Percentiles rank a stretch among this genome's conserved stretches.
phyloP scores from a whole-genome alignment of 1,140 invertebrate genomes.

The Papilio xuthus region DNA sequence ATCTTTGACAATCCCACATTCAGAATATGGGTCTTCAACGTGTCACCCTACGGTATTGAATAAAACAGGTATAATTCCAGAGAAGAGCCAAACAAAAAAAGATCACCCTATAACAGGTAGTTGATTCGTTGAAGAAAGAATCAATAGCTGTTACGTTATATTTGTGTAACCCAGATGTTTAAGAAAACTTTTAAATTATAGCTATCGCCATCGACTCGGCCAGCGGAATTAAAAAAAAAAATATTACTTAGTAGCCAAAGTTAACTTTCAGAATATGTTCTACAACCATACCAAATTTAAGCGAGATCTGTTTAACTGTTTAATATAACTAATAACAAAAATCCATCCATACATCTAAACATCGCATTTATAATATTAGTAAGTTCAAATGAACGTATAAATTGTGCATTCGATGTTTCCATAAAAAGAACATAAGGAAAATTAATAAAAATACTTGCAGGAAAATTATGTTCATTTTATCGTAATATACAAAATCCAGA shows the following conservation, averaged over 20 bases:
- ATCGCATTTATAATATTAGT: too few relatives aligned
- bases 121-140: neutral
- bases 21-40: neutral
- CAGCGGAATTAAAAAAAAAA: too few relatives aligned
- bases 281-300: too few relatives aligned
- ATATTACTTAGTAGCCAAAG: too few relatives aligned
- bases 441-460: neutral
- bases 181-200: slow-evolving; percentile 3
- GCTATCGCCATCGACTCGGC: too few relatives aligned
- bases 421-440: neutral
- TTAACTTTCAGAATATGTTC: too few relatives aligned
- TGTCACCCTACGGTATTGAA: neutral
- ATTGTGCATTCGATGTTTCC: neutral
- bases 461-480: neutral
- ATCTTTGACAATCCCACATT: neutral
- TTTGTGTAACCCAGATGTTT: neutral
- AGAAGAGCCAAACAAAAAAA: slow-evolving; percentile 6
- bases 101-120: slow-evolving; percentile 27
- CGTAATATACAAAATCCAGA: neutral
- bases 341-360: too few relatives aligned
- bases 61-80: slow-evolving; percentile 14
- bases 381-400: neutral
- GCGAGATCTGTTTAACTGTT: too few relatives aligned
- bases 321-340: too few relatives aligned
- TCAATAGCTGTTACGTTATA: neutral